A percentile compares a stretch with the other conserved stretches of the same genome.
These are phyloP conservation scores for Stomorhina lunata DNA, from an alignment of 2,888 invertebrate species.

Conservation along the genomic window DNA sequence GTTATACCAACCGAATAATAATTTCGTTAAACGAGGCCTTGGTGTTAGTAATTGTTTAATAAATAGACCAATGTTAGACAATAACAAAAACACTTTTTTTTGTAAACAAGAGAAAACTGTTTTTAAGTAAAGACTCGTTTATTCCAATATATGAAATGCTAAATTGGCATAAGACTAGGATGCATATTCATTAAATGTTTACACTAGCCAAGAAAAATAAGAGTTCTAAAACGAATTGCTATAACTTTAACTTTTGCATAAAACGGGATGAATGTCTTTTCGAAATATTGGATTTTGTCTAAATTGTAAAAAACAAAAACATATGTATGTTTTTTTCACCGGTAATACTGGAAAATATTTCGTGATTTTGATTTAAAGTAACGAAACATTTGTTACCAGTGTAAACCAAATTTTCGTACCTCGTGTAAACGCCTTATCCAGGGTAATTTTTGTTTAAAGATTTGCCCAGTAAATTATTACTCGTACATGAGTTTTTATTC, in stretches of 20 bases:
- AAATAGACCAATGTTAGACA: constrained; percentile 17
- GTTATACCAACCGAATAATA: no score
- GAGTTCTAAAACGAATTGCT: no score
- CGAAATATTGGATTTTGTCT: no score
- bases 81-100: constrained; percentile 21
- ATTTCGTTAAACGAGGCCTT: not conserved
- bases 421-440: not conserved
- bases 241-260: no score
- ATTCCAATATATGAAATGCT: not conserved
- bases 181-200: no score
- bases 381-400: not conserved
- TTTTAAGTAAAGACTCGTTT: constrained; percentile 23
- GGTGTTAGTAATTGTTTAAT: not conserved
- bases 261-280: no score
- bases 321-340: not conserved
- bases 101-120: constrained; percentile 47
- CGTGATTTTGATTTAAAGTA: no score
- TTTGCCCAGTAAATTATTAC: constrained; percentile 27
- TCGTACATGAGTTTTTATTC: not conserved
- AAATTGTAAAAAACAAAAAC: not conserved
- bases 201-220: no score
- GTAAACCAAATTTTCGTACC: constrained; percentile 8
- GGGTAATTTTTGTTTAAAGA: constrained; percentile 11
- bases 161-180: no score
- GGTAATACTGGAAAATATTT: no score